Evolutionary conservation across 2,797 vertebrate genomes (phyloP).

Genomic region (Poecile montanus): DNA sequence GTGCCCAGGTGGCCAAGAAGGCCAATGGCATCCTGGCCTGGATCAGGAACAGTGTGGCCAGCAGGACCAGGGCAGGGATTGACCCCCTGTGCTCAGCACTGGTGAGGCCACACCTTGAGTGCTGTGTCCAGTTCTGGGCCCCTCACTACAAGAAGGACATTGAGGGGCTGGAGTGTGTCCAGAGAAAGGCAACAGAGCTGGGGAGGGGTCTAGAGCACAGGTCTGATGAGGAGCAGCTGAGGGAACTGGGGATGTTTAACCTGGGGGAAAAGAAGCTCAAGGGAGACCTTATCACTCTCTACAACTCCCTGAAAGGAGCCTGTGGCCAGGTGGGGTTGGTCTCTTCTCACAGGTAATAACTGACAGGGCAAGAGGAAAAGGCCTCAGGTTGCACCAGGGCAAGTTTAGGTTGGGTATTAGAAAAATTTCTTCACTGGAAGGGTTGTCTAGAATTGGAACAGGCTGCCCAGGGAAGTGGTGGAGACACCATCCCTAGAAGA

Average conservation of each 20-base stretch:
- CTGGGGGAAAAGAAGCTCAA: neutral
- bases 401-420: neutral
- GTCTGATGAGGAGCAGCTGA: neutral
- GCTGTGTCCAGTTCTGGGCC: neutral
- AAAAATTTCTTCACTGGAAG: neutral
- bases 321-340: rapidly evolving
- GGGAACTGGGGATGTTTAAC: neutral
- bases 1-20: neutral
- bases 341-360: neutral
- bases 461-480: neutral
- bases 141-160: neutral
- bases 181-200: rapidly evolving
- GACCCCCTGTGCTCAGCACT: neutral
- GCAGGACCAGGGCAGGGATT: neutral
- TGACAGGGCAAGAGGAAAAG: neutral
- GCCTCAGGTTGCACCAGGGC: neutral
- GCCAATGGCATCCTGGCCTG: rapidly evolving
- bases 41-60: neutral
- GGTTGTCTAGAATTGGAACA: neutral
- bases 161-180: rapidly evolving
- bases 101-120: rapidly evolving
- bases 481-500: neutral
- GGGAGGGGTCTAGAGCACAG: neutral
- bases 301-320: rapidly evolving
- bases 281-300: too few species aligned